These are phyloP conservation scores for Phasianus colchicus DNA, from an alignment of 2,113 vertebrate species.

Conservation along the genomic window DNA sequence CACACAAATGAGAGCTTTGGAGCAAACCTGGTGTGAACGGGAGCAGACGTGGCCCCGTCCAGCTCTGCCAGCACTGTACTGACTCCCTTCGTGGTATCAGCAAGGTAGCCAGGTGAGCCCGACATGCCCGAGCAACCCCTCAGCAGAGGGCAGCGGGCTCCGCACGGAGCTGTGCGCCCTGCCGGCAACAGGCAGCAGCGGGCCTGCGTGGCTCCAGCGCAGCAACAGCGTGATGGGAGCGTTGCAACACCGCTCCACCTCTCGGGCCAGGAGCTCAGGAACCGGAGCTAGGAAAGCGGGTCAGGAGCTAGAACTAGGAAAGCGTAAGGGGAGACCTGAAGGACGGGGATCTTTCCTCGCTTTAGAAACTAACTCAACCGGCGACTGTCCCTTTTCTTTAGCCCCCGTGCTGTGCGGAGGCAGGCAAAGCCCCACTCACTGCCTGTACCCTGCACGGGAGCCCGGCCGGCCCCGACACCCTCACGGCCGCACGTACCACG, in stretches of 20 bases:
- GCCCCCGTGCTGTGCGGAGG: neutral
- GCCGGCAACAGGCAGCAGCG: neutral
- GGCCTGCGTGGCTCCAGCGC: neutral
- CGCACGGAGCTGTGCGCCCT: neutral
- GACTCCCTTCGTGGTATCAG: accelerated
- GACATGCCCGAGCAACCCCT: neutral
- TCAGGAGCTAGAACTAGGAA: neutral
- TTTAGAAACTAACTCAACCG: neutral
- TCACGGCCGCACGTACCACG: too few species aligned
- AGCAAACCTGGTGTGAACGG: neutral
- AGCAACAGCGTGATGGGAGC: neutral
- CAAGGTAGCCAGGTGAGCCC: neutral
- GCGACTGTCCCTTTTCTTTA: too few species aligned
- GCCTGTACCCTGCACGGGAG: too few species aligned
- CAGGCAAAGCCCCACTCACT: neutral
- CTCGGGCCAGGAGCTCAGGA: too few species aligned
- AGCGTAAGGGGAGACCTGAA: neutral
- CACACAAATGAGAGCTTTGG: neutral
- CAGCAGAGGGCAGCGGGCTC: accelerated
- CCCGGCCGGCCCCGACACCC: too few species aligned
- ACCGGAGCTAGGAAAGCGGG: neutral
- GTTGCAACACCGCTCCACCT: neutral
- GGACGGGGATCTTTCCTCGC: neutral
- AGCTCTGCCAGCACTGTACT: neutral
- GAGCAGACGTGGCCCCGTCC: neutral